phyloP scores from a whole-genome alignment of 2,113 vertebrate genomes.

The Otis tarda region DNA sequence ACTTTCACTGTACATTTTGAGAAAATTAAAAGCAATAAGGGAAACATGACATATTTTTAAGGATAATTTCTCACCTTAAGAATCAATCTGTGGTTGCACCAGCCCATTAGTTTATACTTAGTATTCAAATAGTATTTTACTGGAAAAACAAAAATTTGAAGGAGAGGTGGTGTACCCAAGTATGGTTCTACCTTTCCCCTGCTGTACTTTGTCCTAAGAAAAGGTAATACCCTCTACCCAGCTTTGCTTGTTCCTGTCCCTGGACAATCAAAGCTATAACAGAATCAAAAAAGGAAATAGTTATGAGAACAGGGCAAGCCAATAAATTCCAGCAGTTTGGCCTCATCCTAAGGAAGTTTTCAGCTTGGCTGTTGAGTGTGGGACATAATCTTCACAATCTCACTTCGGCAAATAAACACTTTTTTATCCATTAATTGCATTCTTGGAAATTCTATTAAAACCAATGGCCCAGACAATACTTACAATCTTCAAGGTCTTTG shows the following conservation, averaged over 20 bases:
- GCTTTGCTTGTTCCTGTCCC: not conserved
- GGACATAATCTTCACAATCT: not conserved
- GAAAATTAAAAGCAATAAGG: not conserved
- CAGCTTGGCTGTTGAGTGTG: not conserved
- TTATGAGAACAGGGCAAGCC: not conserved
- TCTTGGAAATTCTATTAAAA: not conserved
- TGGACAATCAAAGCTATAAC: not conserved
- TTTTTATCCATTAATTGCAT: not conserved
- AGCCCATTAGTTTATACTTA: not conserved
- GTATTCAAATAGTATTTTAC: not conserved
- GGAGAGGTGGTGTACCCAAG: not conserved
- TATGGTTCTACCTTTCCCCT: not conserved
- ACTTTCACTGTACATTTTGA: not conserved
- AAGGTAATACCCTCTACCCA: not conserved
- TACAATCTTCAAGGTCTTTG: not conserved
- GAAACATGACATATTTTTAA: not conserved
- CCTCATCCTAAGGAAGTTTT: not conserved
- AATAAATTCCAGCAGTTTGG: not conserved
- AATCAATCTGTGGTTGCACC: not conserved
- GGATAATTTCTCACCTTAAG: not conserved
- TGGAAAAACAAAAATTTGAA: not conserved
- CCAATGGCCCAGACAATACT: not conserved
- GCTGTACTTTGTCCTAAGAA: not conserved
- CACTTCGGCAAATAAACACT: not conserved
- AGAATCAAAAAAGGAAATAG: not conserved